These are phyloP conservation scores for Cyphomyrmex costatus DNA, from an alignment of 1,140 invertebrate genomes.

Conservation along the genomic window DNA sequence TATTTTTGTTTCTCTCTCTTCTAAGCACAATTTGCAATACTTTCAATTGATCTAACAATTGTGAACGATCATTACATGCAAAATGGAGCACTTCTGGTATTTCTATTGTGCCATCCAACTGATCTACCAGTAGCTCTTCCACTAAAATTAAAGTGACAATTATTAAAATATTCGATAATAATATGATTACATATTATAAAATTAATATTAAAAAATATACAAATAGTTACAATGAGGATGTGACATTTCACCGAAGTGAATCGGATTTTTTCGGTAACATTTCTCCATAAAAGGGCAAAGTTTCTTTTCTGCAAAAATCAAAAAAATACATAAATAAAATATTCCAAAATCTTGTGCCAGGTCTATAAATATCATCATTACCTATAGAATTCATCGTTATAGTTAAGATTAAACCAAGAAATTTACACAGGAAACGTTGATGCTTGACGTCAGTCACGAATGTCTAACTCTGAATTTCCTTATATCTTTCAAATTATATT, in stretches of 20 bases:
- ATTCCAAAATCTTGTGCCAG: background rate
- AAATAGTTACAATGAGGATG: conserved; percentile 91
- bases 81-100: conserved; percentile 78
- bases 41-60: conserved; percentile 81
- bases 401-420: background rate
- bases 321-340: too few relatives aligned
- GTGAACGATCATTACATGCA: conserved; percentile 78
- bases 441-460: too few relatives aligned
- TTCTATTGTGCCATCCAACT: conserved; percentile 73
- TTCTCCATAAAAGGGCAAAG: conserved; percentile 81
- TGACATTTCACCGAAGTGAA: conserved; percentile 93
- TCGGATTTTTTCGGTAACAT: conserved; percentile 94
- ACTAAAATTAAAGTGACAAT: conserved; percentile 73
- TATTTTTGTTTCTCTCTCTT: conserved; percentile 73
- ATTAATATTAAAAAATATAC: background rate
- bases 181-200: too few relatives aligned
- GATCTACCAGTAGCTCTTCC: conserved; percentile 80
- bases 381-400: conserved; percentile 19
- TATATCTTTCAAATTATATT: background rate
- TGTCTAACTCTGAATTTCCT: background rate
- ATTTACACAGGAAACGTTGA: background rate
- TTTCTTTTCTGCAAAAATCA: conserved; percentile 70
- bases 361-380: background rate
- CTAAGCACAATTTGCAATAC: conserved; percentile 83
- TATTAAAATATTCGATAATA: background rate